Base-by-base conservation (phyloP, 2,888 invertebrate species). In the Ophonus ardosiacus region DNA sequence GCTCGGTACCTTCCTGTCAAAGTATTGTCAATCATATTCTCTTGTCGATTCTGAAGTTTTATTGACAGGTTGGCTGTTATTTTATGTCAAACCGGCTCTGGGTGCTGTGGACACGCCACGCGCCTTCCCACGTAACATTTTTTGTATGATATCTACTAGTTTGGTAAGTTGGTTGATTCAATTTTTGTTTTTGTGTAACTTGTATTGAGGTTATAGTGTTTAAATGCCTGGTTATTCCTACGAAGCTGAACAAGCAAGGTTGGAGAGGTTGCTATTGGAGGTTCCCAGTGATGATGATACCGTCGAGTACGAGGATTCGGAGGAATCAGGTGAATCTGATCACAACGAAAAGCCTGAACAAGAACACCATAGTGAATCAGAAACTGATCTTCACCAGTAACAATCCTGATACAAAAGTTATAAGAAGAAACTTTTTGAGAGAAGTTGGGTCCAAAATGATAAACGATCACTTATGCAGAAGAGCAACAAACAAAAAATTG, bases 1-100 rank as follows among this genome's bases (percentile, higher is more conserved):
- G 71, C 71, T 71, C 71, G 31, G 31, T 71, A 71, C 31, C 71
- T 71, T 71, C 71, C 71, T 71, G 71, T 71, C 71, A 71, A 24
- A 0, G 71, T 71, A 31, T 38, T 71, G 71, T 31, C 38, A 31
- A 71, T 71, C 71, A 71, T 71, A 71, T 71, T 71, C 31, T 31
- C 24, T 71, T 71, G 71, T 13, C 71, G 71, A 71, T 71, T 71
- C 31, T 71, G 71, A 71, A 71, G 15, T 17, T 61, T 8, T 61
- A 61, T 61, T 61, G 17, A 1, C 56, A 56, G 2, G 56, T 56
- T 56, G 56, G n/a, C 56, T 56, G 56, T 56, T 56, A 56, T 56
- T 13, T 8, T 56, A n/a, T 56, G 2, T 13, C 56, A 56, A 56
- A 56, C 56, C 13, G 10, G 56, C 56, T 3, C 56, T 56, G 13